These are phyloP conservation scores for Brachyhypopomus gauderio DNA, from an alignment of 2,113 vertebrate genomes.

Conservation along the genomic window DNA sequence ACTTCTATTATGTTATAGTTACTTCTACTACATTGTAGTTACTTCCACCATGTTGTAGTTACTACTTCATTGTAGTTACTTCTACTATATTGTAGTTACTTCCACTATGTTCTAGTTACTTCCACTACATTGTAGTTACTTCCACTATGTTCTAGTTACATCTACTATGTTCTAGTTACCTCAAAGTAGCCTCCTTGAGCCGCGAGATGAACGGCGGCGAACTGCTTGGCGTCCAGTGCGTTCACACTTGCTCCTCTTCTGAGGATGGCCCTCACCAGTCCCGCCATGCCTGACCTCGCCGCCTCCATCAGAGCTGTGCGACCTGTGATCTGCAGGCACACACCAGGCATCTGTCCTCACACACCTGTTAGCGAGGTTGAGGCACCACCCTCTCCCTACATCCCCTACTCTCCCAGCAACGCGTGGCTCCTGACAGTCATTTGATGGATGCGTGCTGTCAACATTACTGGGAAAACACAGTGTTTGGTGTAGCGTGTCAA, in stretches of 20 bases:
- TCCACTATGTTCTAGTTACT: too few species aligned
- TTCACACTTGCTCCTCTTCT: conserved; percentile 81
- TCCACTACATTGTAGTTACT: too few species aligned
- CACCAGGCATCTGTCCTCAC: not conserved
- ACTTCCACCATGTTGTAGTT: too few species aligned
- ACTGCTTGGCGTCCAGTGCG: conserved; percentile 75
- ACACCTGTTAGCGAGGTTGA: conserved; percentile 3
- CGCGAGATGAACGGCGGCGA: conserved; percentile 85
- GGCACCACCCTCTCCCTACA: not conserved
- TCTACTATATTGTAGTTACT: too few species aligned
- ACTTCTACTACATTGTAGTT: too few species aligned
- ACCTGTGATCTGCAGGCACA: conserved; percentile 79
- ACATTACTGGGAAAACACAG: not conserved
- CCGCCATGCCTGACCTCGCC: conserved; percentile 74
- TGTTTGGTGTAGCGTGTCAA: not conserved
- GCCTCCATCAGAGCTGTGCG: conserved; percentile 90
- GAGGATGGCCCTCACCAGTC: conserved; percentile 80
- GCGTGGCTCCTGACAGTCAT: not conserved
- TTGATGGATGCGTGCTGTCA: not conserved
- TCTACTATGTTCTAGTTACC: conserved; percentile 66
- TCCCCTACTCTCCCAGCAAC: not conserved
- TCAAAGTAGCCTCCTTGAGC: conserved; percentile 89
- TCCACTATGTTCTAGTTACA: not conserved
- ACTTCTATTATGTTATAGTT: conserved; percentile 10
- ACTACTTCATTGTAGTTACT: too few species aligned